Evolutionary conservation across 2,113 vertebrate genomes (phyloP), one percentile per base, ranked within the genome.

Genomic region (Gymnogyps californianus): DNA sequence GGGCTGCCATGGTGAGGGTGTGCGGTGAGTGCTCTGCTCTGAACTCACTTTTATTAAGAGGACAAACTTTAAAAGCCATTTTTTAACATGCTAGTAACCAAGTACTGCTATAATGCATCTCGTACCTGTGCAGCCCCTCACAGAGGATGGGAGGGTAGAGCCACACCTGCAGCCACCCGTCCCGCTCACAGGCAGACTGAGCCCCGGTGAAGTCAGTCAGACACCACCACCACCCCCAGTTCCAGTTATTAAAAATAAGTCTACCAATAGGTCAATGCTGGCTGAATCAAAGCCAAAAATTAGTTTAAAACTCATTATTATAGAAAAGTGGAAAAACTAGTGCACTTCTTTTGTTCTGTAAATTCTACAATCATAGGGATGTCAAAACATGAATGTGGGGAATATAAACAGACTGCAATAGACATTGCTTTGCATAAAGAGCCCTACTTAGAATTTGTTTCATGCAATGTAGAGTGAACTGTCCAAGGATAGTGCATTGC

Each of bases 231-330:
- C 11, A 31, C 54, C 54, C 11, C 38, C 38, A 38, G 38, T 38
- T 38, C 38, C 38, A 49, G 2, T 44, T 49, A 18, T 28, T 42
- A 21, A 26, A 74, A 84, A 17, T 8, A 31, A 32, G 3, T 52
- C 34, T 42, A 5, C 11, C 7, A 5, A 0, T 12, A 9, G 7
- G 4, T 26, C n/a, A 61, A 9, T n/a, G 17, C 69, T 81, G 58
- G 25, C 78, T 67, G 31, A 83, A 69, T 62, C 10, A 1, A 40
- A 2, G 8, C 12, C 5, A 59, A 51, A 81, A 71, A 42, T 5
- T 2, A 58, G 15, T 57, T 70, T 58, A 32, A 66, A 87, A 49
- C 3, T 40, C 4, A 2, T 36, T 66, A 3, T 13, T 76, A 5
- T 0, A 57, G 54, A 32, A 65, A 82, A 84, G 19, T 16, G 11